Percentiles rank a stretch among this genome's conserved stretches.
Conservation (phyloP, 2,797 vertebrate species). For the Neosilurus mollespiculum region DNA sequence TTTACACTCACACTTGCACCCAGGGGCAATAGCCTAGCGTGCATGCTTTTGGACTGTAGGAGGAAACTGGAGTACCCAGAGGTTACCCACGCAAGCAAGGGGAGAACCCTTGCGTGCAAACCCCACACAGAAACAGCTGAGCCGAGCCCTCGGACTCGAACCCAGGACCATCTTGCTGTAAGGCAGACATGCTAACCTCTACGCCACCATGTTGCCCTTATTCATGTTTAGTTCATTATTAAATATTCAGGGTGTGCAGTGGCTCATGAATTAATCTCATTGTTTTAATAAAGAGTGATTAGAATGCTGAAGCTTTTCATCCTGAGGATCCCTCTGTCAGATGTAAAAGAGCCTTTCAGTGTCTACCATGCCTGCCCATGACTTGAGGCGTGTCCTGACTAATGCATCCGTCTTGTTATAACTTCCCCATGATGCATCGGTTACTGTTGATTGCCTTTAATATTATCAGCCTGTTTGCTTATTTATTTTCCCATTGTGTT, state of each 20-base stretch:
- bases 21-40: too few species aligned
- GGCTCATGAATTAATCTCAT: conserved; percentile 61
- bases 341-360: conserved; percentile 73
- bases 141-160: too few species aligned
- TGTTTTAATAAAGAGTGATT: conserved; percentile 73
- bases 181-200: too few species aligned
- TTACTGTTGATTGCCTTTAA: conserved; percentile 72
- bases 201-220: too few species aligned
- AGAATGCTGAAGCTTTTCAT: conserved; percentile 68
- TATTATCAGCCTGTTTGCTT: conserved; percentile 72
- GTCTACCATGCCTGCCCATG: conserved; percentile 61
- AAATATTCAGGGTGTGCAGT: conserved; percentile 41
- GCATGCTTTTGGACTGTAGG: too few species aligned
- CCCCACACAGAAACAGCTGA: too few species aligned
- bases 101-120: too few species aligned
- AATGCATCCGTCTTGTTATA: conserved; percentile 77
- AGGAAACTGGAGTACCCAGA: too few species aligned
- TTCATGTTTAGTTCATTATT: conserved; percentile 52
- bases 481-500: conserved; percentile 75
- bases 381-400: conserved; percentile 72
- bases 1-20: too few species aligned
- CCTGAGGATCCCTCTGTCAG: conserved; percentile 65
- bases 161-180: too few species aligned
- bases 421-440: conserved; percentile 75
- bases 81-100: too few species aligned